A percentile compares a stretch with the other conserved stretches of the same genome.
These are phyloP conservation scores for Trachelus troglodyta DNA, from an alignment of 2,888 invertebrate species.

Conservation along the genomic window DNA sequence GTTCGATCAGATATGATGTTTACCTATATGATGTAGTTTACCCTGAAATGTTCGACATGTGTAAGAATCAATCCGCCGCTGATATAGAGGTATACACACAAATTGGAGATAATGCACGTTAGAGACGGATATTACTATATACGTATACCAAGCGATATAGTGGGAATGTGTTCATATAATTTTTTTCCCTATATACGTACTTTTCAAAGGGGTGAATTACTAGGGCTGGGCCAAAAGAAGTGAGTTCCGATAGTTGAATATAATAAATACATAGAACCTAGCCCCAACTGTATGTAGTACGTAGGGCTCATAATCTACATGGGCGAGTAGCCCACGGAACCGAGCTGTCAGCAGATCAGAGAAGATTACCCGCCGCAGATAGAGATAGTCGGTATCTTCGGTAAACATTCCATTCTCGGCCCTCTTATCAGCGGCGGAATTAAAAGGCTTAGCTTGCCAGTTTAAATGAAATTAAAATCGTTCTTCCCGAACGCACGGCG, in stretches of 20 bases:
- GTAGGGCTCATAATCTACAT: constrained; percentile 16
- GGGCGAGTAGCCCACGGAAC: constrained; percentile 23
- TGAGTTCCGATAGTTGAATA: not conserved
- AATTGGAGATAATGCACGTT: constrained; percentile 16
- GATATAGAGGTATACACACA: constrained; percentile 22
- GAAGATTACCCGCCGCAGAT: constrained; percentile 28
- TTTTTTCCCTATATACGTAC: not conserved
- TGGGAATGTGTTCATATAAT: not conserved
- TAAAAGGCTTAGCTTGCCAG: constrained; percentile 31
- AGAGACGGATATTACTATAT: not conserved
- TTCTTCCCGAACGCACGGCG: constrained; percentile 24
- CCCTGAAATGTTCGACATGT: constrained; percentile 13
- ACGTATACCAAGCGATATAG: not conserved
- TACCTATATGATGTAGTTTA: not conserved
- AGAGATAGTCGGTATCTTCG: constrained; percentile 39
- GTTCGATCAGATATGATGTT: not conserved
- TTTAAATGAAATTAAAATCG: constrained; percentile 31
- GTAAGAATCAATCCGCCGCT: constrained; percentile 20
- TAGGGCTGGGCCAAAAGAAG: not conserved
- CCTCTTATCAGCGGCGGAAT: constrained; percentile 38
- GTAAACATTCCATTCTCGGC: constrained; percentile 35
- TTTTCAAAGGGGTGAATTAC: not conserved
- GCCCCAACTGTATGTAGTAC: not conserved
- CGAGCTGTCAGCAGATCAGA: constrained; percentile 26
- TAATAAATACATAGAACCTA: not conserved